phyloP scores from a whole-genome alignment of 2,888 invertebrate species.

The Pediacus dermestoides region DNA sequence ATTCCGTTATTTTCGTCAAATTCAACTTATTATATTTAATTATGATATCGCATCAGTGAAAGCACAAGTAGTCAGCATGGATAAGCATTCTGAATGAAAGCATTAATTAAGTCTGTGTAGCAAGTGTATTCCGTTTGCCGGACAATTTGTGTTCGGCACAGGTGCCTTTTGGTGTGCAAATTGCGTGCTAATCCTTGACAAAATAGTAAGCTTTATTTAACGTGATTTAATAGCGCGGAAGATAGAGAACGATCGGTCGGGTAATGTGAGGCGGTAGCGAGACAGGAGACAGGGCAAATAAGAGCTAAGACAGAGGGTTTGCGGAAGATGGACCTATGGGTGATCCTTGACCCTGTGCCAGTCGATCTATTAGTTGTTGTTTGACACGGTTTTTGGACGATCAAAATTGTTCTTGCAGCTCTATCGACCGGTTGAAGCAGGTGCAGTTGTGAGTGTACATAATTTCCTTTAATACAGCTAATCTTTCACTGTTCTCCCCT shows the following conservation, averaged over 20 bases:
- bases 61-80: not conserved
- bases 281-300: no score
- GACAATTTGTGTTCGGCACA: constrained; percentile 10
- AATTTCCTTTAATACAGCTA: constrained; percentile 32
- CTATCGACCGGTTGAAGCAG: constrained; percentile 29
- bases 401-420: constrained; percentile 25
- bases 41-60: no score
- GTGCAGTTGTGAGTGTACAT: constrained; percentile 28
- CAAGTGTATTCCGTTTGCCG: constrained; percentile 6
- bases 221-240: constrained; percentile 27
- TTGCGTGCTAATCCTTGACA: constrained; percentile 26
- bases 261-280: no score
- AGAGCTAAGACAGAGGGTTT: no score
- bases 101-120: constrained; percentile 9
- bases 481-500: constrained; percentile 26
- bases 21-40: no score
- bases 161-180: constrained; percentile 21
- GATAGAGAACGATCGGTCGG: no score
- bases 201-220: constrained; percentile 28
- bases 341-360: no score
- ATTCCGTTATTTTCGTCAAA: no score
- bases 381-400: constrained; percentile 18
- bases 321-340: no score
- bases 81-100: constrained; percentile 4
- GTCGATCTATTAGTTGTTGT: no score